Evolutionary conservation across 2,113 vertebrate species (phyloP).

Genomic region (Ploceus nigricollis): DNA sequence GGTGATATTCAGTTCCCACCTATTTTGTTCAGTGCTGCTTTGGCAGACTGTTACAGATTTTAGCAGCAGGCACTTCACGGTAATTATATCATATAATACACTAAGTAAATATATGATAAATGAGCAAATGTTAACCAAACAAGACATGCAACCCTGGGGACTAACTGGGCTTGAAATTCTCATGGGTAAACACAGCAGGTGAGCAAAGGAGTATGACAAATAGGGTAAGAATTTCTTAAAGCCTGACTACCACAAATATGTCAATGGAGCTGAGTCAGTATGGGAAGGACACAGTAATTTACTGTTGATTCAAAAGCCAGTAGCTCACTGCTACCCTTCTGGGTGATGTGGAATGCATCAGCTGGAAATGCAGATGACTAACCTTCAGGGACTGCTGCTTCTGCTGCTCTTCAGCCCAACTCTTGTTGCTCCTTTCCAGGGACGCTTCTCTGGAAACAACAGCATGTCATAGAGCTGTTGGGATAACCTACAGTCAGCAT

Average conservation of each 20-base stretch:
- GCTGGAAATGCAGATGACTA: not conserved
- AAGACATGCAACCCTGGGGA: not conserved
- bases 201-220: not conserved
- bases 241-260: not conserved
- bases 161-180: not conserved
- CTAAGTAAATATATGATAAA: not conserved
- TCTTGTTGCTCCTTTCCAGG: not conserved
- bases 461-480: not conserved
- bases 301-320: not conserved
- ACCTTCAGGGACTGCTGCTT: not conserved
- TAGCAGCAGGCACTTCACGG: not conserved
- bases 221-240: constrained; percentile 9
- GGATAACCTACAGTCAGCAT: not conserved
- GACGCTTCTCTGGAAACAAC: not conserved
- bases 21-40: not conserved
- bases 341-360: not conserved
- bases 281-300: not conserved
- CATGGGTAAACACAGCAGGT: not conserved
- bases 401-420: not conserved
- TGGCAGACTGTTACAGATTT: not conserved
- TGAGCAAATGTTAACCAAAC: not conserved
- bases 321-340: not conserved
- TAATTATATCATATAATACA: not conserved
- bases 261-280: constrained; percentile 33
- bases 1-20: not conserved